Evolutionary conservation across 2,797 vertebrate genomes (phyloP).

Genomic region (Myripristis murdjan): DNA sequence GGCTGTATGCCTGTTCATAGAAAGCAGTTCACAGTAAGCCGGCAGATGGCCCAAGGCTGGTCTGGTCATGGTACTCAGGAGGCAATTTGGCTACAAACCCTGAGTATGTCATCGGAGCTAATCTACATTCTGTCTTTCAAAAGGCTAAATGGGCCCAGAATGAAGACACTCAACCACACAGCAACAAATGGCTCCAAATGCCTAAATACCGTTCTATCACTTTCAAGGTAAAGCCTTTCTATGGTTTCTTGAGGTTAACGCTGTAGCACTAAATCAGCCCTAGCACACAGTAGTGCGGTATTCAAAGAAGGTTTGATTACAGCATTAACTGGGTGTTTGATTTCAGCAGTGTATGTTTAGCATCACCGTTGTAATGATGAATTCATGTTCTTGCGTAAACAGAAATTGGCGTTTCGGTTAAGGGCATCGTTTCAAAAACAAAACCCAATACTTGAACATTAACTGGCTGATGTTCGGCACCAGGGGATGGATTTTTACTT

Average conservation of each 20-base stretch:
- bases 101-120: slow-evolving; percentile 46
- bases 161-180: background rate
- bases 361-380: slow-evolving; percentile 6
- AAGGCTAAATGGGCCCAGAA: background rate
- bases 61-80: slow-evolving; percentile 28
- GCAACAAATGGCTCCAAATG: slow-evolving; percentile 37
- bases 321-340: slow-evolving; percentile 2
- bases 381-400: slow-evolving; percentile 19
- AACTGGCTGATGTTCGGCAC: slow-evolving; percentile 43
- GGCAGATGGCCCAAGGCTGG: slow-evolving; percentile 51
- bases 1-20: slow-evolving; percentile 46
- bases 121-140: slow-evolving; percentile 51
- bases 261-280: slow-evolving; percentile 17
- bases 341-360: slow-evolving; percentile 15
- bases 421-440: slow-evolving; percentile 31
- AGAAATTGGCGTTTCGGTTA: slow-evolving; percentile 31
- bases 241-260: slow-evolving; percentile 50
- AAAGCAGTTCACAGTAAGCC: slow-evolving; percentile 22
- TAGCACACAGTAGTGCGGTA: slow-evolving; percentile 1
- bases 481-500: background rate
- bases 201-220: slow-evolving; percentile 27
- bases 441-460: slow-evolving; percentile 29
- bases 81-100: slow-evolving; percentile 48
- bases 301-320: slow-evolving; percentile 40
- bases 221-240: slow-evolving; percentile 13